Percentiles rank a stretch among this genome's conserved stretches.
phyloP scores from a whole-genome alignment of 2,888 invertebrate genomes.

The Nephrotoma appendiculata region DNA sequence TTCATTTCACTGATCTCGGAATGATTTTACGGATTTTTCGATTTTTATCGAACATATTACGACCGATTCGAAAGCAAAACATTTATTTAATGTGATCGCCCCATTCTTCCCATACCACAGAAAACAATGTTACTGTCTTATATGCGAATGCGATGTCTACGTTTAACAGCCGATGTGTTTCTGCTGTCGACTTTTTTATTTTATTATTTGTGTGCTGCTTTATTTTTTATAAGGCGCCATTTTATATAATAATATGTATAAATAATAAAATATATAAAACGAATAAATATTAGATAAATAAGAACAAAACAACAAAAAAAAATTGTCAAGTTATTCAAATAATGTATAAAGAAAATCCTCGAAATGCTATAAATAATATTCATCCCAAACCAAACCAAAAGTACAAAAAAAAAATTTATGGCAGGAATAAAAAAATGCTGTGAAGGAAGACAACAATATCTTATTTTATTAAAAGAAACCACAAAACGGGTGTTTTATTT shows the following conservation, averaged over 20 bases:
- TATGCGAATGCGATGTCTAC: neutral
- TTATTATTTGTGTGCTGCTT: neutral
- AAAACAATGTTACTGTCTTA: neutral
- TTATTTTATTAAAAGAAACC: neutral
- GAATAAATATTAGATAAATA: neutral
- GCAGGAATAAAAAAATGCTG: neutral
- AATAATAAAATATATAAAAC: neutral
- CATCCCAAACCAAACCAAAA: neutral
- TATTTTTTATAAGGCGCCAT: neutral
- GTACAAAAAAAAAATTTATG: neutral
- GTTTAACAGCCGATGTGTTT: neutral
- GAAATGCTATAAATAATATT: neutral
- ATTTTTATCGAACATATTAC: too few species aligned
- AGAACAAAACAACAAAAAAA: neutral
- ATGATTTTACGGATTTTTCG: too few species aligned
- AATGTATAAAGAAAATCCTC: neutral
- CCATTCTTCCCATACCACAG: neutral
- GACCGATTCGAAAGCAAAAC: too few species aligned
- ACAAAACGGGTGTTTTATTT: neutral
- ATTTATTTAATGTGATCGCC: neutral
- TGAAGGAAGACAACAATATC: neutral
- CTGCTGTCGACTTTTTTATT: neutral
- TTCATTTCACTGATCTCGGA: too few species aligned
- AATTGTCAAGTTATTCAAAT: neutral
- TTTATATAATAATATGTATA: neutral